These are phyloP conservation scores for Phortica magna DNA, from an alignment of 2,888 invertebrate genomes.

Conservation along the genomic window DNA sequence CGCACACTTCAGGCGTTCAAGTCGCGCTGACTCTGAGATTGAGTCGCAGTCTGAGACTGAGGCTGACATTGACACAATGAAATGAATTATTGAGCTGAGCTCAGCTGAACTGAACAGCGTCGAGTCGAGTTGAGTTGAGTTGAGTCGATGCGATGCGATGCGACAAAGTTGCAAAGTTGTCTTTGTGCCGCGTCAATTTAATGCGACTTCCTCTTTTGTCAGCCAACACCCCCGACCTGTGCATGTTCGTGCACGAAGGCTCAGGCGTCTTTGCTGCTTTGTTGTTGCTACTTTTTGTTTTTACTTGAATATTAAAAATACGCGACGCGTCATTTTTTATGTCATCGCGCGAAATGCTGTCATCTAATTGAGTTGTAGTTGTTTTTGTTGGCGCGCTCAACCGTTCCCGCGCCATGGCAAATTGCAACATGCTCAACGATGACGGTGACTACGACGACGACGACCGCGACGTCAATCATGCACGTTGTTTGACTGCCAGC, in stretches of 20 bases:
- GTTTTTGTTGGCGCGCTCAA: not conserved
- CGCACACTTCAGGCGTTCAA: slow-evolving; percentile 35
- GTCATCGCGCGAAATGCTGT: slow-evolving; percentile 53
- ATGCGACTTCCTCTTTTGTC: not conserved
- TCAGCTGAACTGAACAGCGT: slow-evolving; percentile 43
- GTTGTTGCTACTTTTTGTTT: too few relatives aligned
- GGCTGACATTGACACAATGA: slow-evolving; percentile 69
- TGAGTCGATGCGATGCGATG: not conserved
- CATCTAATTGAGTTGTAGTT: slow-evolving; percentile 74
- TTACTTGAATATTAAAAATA: slow-evolving; percentile 18
- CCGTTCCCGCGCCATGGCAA: not conserved
- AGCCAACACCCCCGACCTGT: not conserved
- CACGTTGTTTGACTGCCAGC: slow-evolving; percentile 17
- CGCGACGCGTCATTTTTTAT: slow-evolving; percentile 44
- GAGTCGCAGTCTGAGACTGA: not conserved
- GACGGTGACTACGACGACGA: not conserved
- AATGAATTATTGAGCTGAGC: slow-evolving; percentile 42
- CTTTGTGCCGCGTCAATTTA: not conserved
- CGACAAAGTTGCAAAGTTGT: slow-evolving; percentile 12
- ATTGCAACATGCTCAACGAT: slow-evolving; percentile 22
- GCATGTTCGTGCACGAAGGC: not conserved
- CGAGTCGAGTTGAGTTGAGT: slow-evolving; percentile 37
- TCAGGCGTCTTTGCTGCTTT: too few relatives aligned
- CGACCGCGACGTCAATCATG: slow-evolving; percentile 26
- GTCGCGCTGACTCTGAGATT: not conserved